A percentile compares a stretch with the other conserved stretches of the same genome.
phyloP scores from a whole-genome alignment of 1,140 invertebrate species.

The Oedothorax gibbosus region DNA sequence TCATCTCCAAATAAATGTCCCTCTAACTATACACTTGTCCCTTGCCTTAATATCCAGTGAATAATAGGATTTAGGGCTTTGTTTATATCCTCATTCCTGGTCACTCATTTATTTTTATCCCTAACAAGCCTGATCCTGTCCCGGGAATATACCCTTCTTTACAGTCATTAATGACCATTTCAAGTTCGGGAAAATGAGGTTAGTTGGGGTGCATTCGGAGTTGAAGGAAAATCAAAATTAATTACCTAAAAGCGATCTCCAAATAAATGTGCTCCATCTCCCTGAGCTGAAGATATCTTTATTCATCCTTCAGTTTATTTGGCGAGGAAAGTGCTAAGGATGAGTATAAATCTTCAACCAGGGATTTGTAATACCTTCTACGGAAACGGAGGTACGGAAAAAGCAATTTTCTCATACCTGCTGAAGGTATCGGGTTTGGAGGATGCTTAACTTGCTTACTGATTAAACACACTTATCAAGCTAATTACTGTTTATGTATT shows the following conservation, averaged over 20 bases:
- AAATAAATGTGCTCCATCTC: conserved; percentile 22
- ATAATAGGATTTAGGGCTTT: no score
- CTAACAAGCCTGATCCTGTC: no score
- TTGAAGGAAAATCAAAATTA: conserved; percentile 45
- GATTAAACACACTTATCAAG: conserved; percentile 13
- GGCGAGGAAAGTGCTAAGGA: conserved; percentile 10
- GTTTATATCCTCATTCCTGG: no score
- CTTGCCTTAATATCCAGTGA: no score
- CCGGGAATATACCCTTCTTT: no score
- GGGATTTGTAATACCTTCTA: conserved; percentile 16
- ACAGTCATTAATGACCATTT: conserved; percentile 20
- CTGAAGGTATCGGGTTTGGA: neutral
- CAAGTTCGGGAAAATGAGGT: conserved; percentile 37
- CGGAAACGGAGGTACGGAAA: neutral
- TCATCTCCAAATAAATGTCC: no score
- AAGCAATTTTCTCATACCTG: conserved; percentile 20
- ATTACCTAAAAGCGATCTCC: conserved; percentile 5
- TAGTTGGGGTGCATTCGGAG: conserved; percentile 25
- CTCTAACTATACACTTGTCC: no score
- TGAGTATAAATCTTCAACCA: conserved; percentile 18
- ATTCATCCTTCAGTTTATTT: conserved; percentile 39
- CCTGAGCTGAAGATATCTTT: conserved; percentile 18
- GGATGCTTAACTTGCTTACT: neutral
- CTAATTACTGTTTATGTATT: conserved; percentile 16
- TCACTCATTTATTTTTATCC: no score